These are phyloP conservation scores for Zoanthus solanderi DNA, from an alignment of 92 coral and sea anemone genomes.

Conservation along the genomic window DNA sequence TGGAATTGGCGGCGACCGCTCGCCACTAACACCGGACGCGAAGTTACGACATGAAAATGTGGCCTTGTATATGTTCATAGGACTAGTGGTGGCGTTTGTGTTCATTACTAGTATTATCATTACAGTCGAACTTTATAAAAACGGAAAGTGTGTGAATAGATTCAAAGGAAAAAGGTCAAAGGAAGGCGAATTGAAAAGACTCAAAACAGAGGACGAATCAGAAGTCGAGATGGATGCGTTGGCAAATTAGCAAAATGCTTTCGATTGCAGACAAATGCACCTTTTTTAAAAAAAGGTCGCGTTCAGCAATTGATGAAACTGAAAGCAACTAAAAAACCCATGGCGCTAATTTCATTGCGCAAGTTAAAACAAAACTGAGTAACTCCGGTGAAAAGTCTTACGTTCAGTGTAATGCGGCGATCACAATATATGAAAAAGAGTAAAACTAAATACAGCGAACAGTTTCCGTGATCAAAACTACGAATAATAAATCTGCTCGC, in stretches of 20 bases:
- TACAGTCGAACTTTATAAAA: constrained; percentile 90
- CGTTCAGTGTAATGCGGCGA: no score
- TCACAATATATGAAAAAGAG: no score
- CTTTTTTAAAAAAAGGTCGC: background rate
- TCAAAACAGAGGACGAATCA: constrained; percentile 61
- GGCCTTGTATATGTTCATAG: constrained; percentile 97
- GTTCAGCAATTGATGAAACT: no score
- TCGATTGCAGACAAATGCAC: constrained; percentile 26
- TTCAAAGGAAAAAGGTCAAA: constrained; percentile 56
- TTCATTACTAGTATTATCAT: constrained; percentile 88
- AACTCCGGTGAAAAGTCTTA: no score
- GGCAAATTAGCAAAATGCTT: constrained; percentile 9
- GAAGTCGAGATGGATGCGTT: constrained; percentile 81
- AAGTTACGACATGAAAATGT: constrained; percentile 91
- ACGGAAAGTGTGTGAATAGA: constrained; percentile 80
- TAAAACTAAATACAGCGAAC: no score
- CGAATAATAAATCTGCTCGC: no score
- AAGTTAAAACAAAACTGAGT: no score
- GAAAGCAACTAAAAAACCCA: no score
- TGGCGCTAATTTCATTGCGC: no score
- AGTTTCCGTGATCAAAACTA: no score
- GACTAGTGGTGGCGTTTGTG: constrained; percentile 93
- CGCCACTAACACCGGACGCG: constrained; percentile 80
- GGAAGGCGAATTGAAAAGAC: constrained; percentile 63
- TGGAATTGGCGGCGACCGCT: constrained; percentile 66